Evolutionary conservation across 2,797 vertebrate genomes (phyloP).

Genomic region (Calcarius lapponicus): DNA sequence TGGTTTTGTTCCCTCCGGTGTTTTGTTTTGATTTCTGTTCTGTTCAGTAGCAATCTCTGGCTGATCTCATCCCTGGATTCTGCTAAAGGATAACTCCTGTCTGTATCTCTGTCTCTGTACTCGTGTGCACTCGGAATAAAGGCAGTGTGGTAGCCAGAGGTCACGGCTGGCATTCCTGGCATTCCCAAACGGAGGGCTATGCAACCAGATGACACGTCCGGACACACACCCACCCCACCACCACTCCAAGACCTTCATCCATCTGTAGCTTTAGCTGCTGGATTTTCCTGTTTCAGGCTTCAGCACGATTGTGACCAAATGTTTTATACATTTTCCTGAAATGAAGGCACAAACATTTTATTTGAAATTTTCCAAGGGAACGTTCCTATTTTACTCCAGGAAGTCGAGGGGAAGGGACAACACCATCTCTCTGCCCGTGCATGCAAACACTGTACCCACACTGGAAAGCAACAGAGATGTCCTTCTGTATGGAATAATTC

Average conservation of each 20-base stretch:
- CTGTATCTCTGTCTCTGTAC: conserved; percentile 24
- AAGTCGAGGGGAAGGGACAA: conserved; percentile 35
- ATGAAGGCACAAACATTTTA: conserved; percentile 85
- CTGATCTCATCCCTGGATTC: conserved; percentile 61
- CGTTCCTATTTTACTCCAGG: neutral
- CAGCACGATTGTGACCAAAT: conserved; percentile 94
- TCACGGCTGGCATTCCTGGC: conserved; percentile 13
- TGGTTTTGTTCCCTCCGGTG: neutral
- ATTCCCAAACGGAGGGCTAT: conserved; percentile 82
- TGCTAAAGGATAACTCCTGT: conserved; percentile 22
- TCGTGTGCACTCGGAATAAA: neutral
- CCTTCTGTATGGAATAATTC: conserved; percentile 20
- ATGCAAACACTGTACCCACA: conserved; percentile 77
- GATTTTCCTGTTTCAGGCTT: conserved; percentile 82
- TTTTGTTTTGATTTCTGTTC: neutral
- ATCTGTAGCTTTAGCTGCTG: conserved; percentile 84
- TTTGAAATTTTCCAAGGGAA: conserved; percentile 68
- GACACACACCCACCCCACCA: conserved; percentile 30
- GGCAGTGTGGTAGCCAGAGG: neutral
- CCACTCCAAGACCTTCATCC: conserved; percentile 65
- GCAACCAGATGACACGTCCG: conserved; percentile 86
- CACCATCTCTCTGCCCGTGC: conserved; percentile 68
- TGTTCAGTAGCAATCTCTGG: neutral
- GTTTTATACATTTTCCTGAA: conserved; percentile 82
- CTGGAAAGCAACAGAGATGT: conserved; percentile 51